Evolutionary conservation across 2,797 vertebrate species (phyloP).

Genomic region (Eulemur rubriventer): DNA sequence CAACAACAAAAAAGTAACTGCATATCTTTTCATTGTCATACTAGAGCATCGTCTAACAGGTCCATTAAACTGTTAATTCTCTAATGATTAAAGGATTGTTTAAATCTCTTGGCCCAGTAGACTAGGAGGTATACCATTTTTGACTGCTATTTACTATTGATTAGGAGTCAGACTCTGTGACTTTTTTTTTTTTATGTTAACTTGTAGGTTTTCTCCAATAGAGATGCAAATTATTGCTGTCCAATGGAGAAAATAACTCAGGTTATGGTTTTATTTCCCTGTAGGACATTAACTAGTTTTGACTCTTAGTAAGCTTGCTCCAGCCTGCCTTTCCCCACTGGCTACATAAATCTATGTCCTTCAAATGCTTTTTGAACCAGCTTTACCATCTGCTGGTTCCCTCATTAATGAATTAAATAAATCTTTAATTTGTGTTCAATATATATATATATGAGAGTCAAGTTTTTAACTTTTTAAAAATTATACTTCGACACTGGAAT

Average conservation of each 20-base stretch:
- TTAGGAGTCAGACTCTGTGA: not conserved
- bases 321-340: not conserved
- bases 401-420: conserved; percentile 36
- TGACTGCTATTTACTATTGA: not conserved
- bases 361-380: not conserved
- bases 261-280: not conserved
- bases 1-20: not conserved
- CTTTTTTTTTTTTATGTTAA: not conserved
- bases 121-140: not conserved
- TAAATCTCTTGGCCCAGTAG: not conserved
- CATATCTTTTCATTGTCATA: not conserved
- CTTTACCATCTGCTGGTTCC: not conserved
- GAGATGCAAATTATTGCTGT: conserved; percentile 5
- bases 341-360: not conserved
- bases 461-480: conserved; percentile 18
- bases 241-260: not conserved
- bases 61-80: not conserved
- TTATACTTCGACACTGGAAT: conserved; percentile 17
- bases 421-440: conserved; percentile 4
- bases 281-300: not conserved
- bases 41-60: not conserved
- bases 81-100: not conserved
- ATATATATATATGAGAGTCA: conserved; percentile 9
- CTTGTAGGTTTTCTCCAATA: not conserved
- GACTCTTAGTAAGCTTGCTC: not conserved